phyloP scores from a whole-genome alignment of 1,140 invertebrate species.

The Mamestra configurata region DNA sequence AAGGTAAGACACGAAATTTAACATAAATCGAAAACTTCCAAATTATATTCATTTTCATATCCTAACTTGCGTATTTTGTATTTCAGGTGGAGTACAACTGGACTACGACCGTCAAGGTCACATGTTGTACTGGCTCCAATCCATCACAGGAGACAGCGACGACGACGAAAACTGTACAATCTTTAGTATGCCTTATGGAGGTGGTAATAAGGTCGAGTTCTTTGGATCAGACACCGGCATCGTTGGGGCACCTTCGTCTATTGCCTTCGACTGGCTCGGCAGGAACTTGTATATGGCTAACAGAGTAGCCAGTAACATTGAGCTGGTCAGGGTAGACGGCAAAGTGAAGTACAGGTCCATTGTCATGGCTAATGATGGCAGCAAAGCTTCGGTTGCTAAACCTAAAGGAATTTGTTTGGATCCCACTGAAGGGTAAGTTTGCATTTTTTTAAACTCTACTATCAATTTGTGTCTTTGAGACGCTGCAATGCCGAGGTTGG shows the following conservation, averaged over 20 bases:
- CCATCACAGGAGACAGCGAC: slow-evolving; percentile 90
- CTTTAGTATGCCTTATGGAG: slow-evolving; percentile 94
- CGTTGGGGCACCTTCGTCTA: slow-evolving; percentile 96
- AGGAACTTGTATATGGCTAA: slow-evolving; percentile 98
- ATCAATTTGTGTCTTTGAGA: too few relatives aligned
- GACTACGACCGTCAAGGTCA: slow-evolving; percentile 97
- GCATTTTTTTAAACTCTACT: too few relatives aligned
- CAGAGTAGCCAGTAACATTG: slow-evolving; percentile 96
- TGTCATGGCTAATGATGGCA: slow-evolving; percentile 97
- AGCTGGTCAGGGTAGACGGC: slow-evolving; percentile 96
- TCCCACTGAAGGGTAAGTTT: slow-evolving; percentile 94
- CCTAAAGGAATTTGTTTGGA: slow-evolving; percentile 97
- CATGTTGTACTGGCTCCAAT: slow-evolving; percentile 95
- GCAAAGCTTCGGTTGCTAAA: slow-evolving; percentile 94
- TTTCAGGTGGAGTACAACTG: slow-evolving; percentile 92
- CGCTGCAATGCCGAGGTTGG: too few relatives aligned
- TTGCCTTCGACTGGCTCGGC: slow-evolving; percentile 99
- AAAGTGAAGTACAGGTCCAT: slow-evolving; percentile 95
- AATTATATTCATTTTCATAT: too few relatives aligned
- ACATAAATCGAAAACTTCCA: too few relatives aligned
- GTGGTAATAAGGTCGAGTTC: slow-evolving; percentile 96
- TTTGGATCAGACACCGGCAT: slow-evolving; percentile 93
- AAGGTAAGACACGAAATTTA: too few relatives aligned
- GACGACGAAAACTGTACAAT: slow-evolving; percentile 95
- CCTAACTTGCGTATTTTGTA: neutral